phyloP scores from a whole-genome alignment of 2,888 invertebrate species.

The Stegana nigrithorax region DNA sequence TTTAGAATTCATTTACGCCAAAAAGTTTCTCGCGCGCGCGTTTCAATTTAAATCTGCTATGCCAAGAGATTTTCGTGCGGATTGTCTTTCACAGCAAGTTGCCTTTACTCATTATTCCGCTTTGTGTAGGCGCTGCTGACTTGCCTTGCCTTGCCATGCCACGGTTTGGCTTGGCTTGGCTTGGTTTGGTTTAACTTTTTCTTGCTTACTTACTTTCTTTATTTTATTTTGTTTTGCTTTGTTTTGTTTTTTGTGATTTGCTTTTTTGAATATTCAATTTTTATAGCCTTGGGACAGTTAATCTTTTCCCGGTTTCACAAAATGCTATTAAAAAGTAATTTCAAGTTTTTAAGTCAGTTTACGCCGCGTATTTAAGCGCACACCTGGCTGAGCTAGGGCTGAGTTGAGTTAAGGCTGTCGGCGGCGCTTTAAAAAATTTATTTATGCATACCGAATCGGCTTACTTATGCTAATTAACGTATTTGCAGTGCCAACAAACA shows the following conservation, averaged over 20 bases:
- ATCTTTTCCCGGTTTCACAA: conserved; percentile 32
- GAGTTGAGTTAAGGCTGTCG: no score
- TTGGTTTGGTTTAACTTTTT: no score
- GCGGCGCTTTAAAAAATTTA: not conserved
- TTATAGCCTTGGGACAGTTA: conserved; percentile 38
- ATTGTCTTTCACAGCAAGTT: conserved; percentile 11
- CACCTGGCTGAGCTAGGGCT: not conserved
- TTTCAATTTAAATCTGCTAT: conserved; percentile 37
- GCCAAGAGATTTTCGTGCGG: conserved; percentile 24
- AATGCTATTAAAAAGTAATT: conserved; percentile 48
- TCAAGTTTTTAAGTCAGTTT: no score
- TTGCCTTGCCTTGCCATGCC: no score
- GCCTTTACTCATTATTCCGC: conserved; percentile 2
- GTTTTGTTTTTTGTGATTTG: conserved; percentile 46
- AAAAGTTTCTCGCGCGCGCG: not conserved
- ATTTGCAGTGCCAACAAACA: no score
- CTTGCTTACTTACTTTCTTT: conserved; percentile 38
- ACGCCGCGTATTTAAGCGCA: not conserved
- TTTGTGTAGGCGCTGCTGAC: no score
- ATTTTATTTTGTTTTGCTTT: conserved; percentile 44
- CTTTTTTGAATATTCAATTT: conserved; percentile 34
- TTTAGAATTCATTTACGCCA: conserved; percentile 43
- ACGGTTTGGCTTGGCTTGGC: no score
- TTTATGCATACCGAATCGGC: not conserved
- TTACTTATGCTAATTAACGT: not conserved